phyloP scores from a whole-genome alignment of 2,113 vertebrate genomes.

The Naja naja region DNA sequence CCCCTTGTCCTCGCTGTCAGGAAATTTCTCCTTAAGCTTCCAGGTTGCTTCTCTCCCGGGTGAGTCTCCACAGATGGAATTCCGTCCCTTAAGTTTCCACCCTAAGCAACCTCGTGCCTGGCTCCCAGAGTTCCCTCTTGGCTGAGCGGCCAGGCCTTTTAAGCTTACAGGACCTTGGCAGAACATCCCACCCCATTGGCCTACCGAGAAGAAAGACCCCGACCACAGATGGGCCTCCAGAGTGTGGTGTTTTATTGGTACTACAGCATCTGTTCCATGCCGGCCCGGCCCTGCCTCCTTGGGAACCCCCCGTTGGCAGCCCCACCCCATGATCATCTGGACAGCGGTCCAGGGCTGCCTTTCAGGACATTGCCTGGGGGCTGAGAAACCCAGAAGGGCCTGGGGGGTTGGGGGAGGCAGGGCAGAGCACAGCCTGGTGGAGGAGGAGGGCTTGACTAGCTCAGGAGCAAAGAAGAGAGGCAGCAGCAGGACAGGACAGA shows the following conservation, averaged over 20 bases:
- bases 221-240: background rate
- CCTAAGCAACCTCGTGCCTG: background rate
- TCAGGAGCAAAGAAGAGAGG: background rate
- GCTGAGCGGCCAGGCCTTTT: background rate
- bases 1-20: background rate
- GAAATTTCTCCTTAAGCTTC: background rate
- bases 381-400: background rate
- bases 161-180: background rate
- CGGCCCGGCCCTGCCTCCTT: background rate
- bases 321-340: background rate
- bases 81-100: background rate
- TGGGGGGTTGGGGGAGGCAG: background rate
- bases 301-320: background rate
- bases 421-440: background rate
- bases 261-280: background rate
- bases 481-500: background rate
- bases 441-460: background rate
- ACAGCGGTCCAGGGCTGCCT: background rate
- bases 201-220: background rate
- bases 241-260: slow-evolving; percentile 12
- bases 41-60: background rate
- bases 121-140: background rate
- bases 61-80: background rate
- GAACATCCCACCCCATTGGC: background rate
- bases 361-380: background rate